Evolutionary conservation across 2,888 invertebrate species (phyloP).

Genomic region (Leptinotarsa tumamoca): DNA sequence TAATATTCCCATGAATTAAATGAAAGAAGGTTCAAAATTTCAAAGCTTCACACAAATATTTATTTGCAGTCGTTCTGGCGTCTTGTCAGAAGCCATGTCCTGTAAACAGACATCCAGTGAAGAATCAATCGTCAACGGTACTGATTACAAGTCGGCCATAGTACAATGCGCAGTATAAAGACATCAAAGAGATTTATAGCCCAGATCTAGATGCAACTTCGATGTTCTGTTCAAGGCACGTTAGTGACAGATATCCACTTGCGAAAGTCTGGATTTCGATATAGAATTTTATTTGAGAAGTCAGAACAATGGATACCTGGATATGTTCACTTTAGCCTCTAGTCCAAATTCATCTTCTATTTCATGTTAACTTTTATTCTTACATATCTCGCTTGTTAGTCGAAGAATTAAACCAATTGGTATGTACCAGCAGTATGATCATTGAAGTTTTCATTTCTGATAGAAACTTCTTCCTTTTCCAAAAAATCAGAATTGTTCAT

Average conservation of each 20-base stretch:
- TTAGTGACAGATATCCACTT: not conserved
- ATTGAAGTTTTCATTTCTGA: no score
- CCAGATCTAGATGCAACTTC: conserved; percentile 3
- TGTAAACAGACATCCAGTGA: conserved; percentile 11
- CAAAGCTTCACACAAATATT: conserved; percentile 5
- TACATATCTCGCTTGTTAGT: no score
- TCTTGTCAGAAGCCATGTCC: conserved; percentile 1
- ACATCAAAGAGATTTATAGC: conserved; percentile 10
- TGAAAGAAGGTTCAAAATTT: not conserved
- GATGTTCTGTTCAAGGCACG: not conserved
- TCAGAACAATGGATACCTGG: not conserved
- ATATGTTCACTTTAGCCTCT: no score
- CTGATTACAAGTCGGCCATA: not conserved
- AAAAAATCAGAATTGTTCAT: no score
- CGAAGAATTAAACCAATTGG: no score
- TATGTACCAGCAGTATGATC: no score
- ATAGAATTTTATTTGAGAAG: not conserved
- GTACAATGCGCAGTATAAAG: not conserved
- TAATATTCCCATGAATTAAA: not conserved
- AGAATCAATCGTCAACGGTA: conserved; percentile 12
- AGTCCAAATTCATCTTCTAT: no score
- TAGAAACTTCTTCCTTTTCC: no score
- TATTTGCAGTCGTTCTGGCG: not conserved
- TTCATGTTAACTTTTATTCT: no score
- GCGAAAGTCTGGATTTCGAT: not conserved